Base-by-base conservation (phyloP, 1,140 invertebrate species). In the Pissodes strobi region DNA sequence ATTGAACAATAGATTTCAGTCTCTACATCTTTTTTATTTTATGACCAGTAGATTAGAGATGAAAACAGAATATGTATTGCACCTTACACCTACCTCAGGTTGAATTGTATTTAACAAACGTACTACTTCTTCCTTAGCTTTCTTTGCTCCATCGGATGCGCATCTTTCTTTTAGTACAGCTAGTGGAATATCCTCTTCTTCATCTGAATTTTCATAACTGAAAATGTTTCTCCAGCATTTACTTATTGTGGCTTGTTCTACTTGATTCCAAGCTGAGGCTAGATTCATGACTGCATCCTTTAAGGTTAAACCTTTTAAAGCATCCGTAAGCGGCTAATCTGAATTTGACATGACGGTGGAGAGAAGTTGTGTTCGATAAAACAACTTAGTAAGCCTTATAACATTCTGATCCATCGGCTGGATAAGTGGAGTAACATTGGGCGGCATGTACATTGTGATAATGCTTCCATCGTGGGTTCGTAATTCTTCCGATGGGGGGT, bases 351-450 rank as follows among this genome's bases (percentile, higher is more conserved):
- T 6, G 5, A 30, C 27, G 12, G 12, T 30, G 5, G 27, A 45
- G 8, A n/a, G n/a, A n/a, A n/a, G n/a, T n/a, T n/a, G n/a, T n/a
- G n/a, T n/a, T n/a, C n/a, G 41, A 45, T 56, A 63, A 17, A 27
- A 25, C 19, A 56, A 27, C 37, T 63, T 57, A 4, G 52, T 63
- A 23, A 56, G 13, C 19, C 38, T 6, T 18, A 51, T 60, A 39
- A 79, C 69, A 8, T 72, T 74, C 63, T 77, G 74, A 67, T 80
- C 78, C 72, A 81, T 74, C 6, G 76, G 78, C 60, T 82, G 79
- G 4, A 81, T 65, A 27, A 76, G 61, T 0, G 72, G 67, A 0
- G 79, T 81, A 0, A 74, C 73, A 57, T 81, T 81, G 23, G 76
- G 63, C 23, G 79, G 79, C 3, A 80, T 67, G 67, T 62, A 71